phyloP scores from a whole-genome alignment of 2,113 vertebrate genomes.

The Ceyx melanurus region DNA sequence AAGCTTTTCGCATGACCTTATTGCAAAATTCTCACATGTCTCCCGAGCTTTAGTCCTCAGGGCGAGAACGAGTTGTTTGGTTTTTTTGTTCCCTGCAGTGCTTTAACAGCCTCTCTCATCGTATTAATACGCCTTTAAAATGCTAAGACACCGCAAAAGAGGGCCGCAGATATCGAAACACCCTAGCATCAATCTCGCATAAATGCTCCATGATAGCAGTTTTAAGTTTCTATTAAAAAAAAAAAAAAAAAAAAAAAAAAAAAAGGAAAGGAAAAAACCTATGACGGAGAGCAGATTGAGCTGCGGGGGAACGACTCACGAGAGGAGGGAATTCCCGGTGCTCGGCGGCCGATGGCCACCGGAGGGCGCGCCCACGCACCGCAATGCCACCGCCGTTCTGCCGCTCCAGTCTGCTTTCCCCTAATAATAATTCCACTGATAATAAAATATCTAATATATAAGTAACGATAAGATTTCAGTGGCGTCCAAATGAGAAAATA shows the following conservation, averaged over 20 bases:
- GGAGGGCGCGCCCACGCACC: conserved; percentile 76
- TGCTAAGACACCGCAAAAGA: background rate
- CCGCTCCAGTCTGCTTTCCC: background rate
- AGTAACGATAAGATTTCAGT: conserved; percentile 65
- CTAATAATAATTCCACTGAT: conserved; percentile 57
- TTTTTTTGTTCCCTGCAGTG: conserved; percentile 27
- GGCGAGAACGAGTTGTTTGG: background rate
- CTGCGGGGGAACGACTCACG: background rate
- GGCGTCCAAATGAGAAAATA: conserved; percentile 69
- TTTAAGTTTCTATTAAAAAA: background rate
- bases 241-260: background rate
- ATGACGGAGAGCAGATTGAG: background rate
- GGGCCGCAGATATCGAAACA: background rate
- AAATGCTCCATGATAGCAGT: background rate
- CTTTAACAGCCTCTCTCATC: background rate
- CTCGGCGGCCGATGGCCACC: conserved; percentile 65
- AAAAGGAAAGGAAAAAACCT: background rate
- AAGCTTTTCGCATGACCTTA: conserved; percentile 5
- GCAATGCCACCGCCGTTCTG: background rate
- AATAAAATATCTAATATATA: conserved; percentile 74
- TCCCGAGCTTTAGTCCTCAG: conserved; percentile 16
- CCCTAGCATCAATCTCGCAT: background rate
- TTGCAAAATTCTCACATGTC: background rate
- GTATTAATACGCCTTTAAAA: background rate
- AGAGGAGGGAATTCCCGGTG: background rate